Evolutionary conservation across 1,140 invertebrate genomes (phyloP).

Genomic region (Planococcus citri): DNA sequence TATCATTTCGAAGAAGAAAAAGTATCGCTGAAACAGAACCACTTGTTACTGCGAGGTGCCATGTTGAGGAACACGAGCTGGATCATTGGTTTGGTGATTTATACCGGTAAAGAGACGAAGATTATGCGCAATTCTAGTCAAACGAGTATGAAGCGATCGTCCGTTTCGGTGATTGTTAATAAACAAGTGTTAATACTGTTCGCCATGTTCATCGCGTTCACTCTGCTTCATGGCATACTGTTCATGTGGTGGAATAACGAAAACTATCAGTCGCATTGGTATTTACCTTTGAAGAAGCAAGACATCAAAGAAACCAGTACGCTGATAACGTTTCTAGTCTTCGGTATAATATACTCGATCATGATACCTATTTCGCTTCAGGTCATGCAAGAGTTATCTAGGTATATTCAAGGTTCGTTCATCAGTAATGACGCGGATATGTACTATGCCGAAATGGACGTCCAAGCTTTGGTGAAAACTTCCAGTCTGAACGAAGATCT

Average conservation of each 20-base stretch:
- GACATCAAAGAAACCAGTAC: background rate
- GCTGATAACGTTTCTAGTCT: background rate
- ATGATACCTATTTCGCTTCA: slow-evolving; percentile 17
- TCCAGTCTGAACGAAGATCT: slow-evolving; percentile 14
- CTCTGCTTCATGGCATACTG: background rate
- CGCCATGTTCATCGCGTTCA: background rate
- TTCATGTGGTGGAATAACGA: background rate
- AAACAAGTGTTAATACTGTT: background rate
- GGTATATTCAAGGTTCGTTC: background rate
- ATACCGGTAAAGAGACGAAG: slow-evolving; percentile 13
- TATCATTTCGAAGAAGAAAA: background rate
- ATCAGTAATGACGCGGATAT: slow-evolving; percentile 16
- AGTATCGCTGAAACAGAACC: background rate
- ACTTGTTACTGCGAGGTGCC: slow-evolving; percentile 8
- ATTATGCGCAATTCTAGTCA: slow-evolving; percentile 17
- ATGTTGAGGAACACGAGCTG: slow-evolving; percentile 16
- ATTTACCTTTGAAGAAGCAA: background rate
- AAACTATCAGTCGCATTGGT: background rate
- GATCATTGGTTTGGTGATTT: slow-evolving; percentile 15
- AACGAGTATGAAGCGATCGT: background rate
- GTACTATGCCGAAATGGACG: slow-evolving; percentile 14
- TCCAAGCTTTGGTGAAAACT: background rate
- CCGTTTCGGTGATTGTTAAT: background rate
- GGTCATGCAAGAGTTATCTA: background rate
- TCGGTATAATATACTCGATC: background rate